Conservation (phyloP, 2,888 invertebrate species). For the Alloplasta piceator region DNA sequence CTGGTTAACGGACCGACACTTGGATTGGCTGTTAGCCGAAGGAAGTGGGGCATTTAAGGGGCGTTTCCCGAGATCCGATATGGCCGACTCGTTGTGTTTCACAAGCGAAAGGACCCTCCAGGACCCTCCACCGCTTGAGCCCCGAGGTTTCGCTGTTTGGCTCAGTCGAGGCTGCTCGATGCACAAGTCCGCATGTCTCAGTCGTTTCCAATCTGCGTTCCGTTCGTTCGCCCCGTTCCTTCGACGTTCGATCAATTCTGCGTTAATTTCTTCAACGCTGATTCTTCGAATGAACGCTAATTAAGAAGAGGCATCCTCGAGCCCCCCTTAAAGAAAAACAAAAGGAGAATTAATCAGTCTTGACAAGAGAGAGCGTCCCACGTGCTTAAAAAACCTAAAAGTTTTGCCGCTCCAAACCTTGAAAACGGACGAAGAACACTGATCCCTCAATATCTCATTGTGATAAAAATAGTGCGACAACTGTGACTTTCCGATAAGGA, state of each 20-base stretch:
- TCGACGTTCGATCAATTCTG: not conserved
- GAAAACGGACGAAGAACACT: conserved; percentile 1
- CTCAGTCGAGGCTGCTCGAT: conserved; percentile 79
- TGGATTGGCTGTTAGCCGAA: conserved; percentile 63
- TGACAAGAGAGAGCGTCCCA: not conserved
- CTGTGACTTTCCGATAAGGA: conserved; percentile 19
- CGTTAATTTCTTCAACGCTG: conserved; percentile 1
- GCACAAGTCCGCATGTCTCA: conserved; percentile 69
- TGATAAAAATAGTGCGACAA: conserved; percentile 22
- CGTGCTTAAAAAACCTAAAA: conserved; percentile 3
- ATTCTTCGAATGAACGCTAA: not conserved
- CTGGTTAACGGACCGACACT: conserved; percentile 24
- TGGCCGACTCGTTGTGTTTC: conserved; percentile 78
- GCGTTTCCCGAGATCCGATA: conserved; percentile 76
- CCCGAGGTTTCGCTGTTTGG: conserved; percentile 56
- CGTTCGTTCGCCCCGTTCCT: not conserved
- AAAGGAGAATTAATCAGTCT: not conserved
- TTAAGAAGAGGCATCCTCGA: not conserved
- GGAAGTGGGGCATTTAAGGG: conserved; percentile 73
- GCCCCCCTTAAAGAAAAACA: not conserved
- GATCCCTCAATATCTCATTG: not conserved
- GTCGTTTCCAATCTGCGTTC: conserved; percentile 25
- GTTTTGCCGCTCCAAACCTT: not conserved
- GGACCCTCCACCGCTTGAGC: conserved; percentile 64
- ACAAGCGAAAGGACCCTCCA: conserved; percentile 25